Base-by-base conservation (phyloP, 2,888 invertebrate species). In the Yponomeuta malinellus region DNA sequence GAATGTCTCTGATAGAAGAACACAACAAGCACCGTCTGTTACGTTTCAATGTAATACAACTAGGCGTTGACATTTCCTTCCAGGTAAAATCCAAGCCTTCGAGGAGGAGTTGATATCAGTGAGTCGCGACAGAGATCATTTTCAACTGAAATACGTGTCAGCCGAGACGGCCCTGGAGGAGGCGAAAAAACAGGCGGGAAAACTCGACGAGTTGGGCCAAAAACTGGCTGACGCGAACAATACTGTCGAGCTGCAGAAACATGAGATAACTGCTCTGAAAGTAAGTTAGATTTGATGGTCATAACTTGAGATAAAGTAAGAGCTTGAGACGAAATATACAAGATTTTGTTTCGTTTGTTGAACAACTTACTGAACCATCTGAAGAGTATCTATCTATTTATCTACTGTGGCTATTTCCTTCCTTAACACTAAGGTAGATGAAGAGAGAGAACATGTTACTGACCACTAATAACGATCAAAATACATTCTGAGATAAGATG, bases 161-260 rank as follows among this genome's bases (percentile, higher is more conserved):
- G 94, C 81, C 75, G 93, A 78, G 86, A 93, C 79, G 82, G 94
- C 79, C 80, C 88, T 83, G 79, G 93, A 79, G 85, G 95, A 90
- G 79, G 93, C 76, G 80, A 94, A 81, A 83, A 94, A 84, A 74
- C 92, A 95, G 74, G 93, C 93, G 74, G 90, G 89, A 73, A 89
- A 93, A 74, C 83, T 94, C 52, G 93, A 93, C 68, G 93, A 93
- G 68, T 76, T 93, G 15, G 93, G 88, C 72, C 86, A 88, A 70
- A 89, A 93, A 74, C 74, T 91, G 63, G 67, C 76, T 10, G 89
- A 89, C 43, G 85, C 90, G 8, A 85, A 83, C 69, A 90, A 89
- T 69, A 93, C 84, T n/a, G 83, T 88, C 74, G 88, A 90, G 74
- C 75, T 90, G 71, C 89, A 90, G 74, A 93, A 78, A 78, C 86